Base-by-base conservation (phyloP, 2,113 vertebrate species). In the Phylloscopus whistleri region DNA sequence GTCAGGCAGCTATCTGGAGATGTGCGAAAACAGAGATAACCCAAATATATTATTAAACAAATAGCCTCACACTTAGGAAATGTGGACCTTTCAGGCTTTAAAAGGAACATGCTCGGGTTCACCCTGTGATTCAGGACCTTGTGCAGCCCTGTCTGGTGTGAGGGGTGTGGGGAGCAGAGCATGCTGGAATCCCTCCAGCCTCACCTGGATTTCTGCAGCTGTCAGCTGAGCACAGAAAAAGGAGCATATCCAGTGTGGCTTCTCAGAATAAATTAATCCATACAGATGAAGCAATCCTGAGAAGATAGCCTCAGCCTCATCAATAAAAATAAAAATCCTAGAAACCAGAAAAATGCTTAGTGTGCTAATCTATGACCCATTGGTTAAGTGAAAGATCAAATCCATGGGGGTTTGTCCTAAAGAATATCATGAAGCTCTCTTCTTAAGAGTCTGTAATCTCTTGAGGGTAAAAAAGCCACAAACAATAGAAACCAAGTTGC, bases 211-310 rank as follows among this genome's bases (percentile, higher is more conserved):
- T 19, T 55, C 48, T 84, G 59, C 31, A 73, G 49, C 28, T 81
- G 59, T 11, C 23, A 72, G 2, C 21, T 41, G 35, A 63, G 14
- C 53, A 88, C 51, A 58, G 51, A 53, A 68, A 80, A 89, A 67
- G 16, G 51, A 66, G 9, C 0, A 0, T 43, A n/a, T 37, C 10
- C 22, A 66, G 16, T 0, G 0, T 28, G 43, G 16, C 10, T 94
- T 84, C 68, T 74, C 55, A 74, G 19, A 83, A 80, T 46, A 74
- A 51, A 55, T 0, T 1, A 37, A 73, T 70, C 48, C 52, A 48
- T 15, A 39, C 12, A 77, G 67, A 24, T 35, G 33, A 88, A 86
- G 15, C 19, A 77, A 43, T 43, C 18, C 59, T 58, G 23, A 68
- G 33, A 72, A 82, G 35, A 51, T 5, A 31, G 9, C 3, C 44